These are phyloP conservation scores for Silurus aristotelis DNA, from an alignment of 2,797 vertebrate species.

Conservation along the genomic window DNA sequence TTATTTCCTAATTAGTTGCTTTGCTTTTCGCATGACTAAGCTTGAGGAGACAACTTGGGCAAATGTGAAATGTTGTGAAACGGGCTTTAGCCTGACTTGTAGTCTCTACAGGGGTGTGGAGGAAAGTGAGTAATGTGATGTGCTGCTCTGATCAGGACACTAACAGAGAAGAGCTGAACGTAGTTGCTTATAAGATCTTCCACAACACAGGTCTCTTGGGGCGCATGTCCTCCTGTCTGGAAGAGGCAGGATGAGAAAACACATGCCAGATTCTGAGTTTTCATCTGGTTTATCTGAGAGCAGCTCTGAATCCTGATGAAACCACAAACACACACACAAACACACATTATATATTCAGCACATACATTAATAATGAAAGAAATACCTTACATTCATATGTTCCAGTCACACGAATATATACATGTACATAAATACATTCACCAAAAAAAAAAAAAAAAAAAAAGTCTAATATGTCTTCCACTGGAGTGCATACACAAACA, in stretches of 20 bases:
- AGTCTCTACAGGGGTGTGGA: neutral
- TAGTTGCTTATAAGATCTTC: slow-evolving; percentile 91
- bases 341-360: too few relatives aligned
- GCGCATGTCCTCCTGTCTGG: slow-evolving; percentile 89
- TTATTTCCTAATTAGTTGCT: slow-evolving; percentile 14
- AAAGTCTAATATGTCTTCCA: neutral
- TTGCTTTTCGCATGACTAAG: neutral
- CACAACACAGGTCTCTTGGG: slow-evolving; percentile 85
- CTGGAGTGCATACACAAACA: neutral
- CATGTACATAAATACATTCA: neutral
- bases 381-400: neutral
- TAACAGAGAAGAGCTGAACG: slow-evolving; percentile 87
- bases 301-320: slow-evolving; percentile 84
- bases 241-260: slow-evolving; percentile 93
- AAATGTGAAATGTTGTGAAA: slow-evolving; percentile 2
- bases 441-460: too few relatives aligned
- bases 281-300: slow-evolving; percentile 91
- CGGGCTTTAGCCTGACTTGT: neutral
- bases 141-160: slow-evolving; percentile 58
- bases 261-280: slow-evolving; percentile 80
- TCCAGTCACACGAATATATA: neutral
- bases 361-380: neutral
- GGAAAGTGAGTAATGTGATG: neutral
- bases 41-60: neutral
- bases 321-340: neutral